Percentiles rank a stretch among this genome's conserved stretches.
These are phyloP conservation scores for Megalonaias nervosa DNA, from an alignment of 1,140 invertebrate genomes.

Conservation along the genomic window DNA sequence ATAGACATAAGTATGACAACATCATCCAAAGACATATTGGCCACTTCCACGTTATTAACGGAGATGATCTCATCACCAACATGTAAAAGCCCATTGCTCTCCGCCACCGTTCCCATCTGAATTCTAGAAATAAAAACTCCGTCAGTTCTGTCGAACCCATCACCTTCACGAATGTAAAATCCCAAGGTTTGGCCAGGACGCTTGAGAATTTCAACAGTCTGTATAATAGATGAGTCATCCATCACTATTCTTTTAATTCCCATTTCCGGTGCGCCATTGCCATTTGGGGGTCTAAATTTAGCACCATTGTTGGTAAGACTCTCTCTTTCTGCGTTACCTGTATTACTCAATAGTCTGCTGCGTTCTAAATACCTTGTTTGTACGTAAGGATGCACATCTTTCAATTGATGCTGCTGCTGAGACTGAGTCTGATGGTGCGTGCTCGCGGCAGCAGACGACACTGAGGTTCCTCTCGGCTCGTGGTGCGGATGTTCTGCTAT, in stretches of 20 bases:
- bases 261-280: constrained; percentile 58
- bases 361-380: too few relatives aligned
- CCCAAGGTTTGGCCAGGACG: constrained; percentile 98
- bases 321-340: constrained; percentile 16
- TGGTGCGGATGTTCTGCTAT: constrained; percentile 14
- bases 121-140: constrained; percentile 99
- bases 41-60: constrained; percentile 97
- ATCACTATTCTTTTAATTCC: constrained; percentile 69
- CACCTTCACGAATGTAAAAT: constrained; percentile 97
- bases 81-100: constrained; percentile 95
- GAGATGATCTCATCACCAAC: constrained; percentile 99
- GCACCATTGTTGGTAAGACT: constrained; percentile 38
- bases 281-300: constrained; percentile 46
- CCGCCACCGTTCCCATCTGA: constrained; percentile 81
- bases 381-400: too few relatives aligned
- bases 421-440: too few relatives aligned
- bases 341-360: too few relatives aligned
- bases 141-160: constrained; percentile 92
- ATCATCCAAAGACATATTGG: constrained; percentile 97
- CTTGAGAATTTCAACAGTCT: constrained; percentile 99
- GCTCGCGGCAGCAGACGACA: too few relatives aligned
- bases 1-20: constrained; percentile 99
- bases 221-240: constrained; percentile 76
- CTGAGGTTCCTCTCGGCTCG: too few relatives aligned
- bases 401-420: too few relatives aligned